Conservation (phyloP, 2,797 vertebrate genomes). For the Buceros bicornis region DNA sequence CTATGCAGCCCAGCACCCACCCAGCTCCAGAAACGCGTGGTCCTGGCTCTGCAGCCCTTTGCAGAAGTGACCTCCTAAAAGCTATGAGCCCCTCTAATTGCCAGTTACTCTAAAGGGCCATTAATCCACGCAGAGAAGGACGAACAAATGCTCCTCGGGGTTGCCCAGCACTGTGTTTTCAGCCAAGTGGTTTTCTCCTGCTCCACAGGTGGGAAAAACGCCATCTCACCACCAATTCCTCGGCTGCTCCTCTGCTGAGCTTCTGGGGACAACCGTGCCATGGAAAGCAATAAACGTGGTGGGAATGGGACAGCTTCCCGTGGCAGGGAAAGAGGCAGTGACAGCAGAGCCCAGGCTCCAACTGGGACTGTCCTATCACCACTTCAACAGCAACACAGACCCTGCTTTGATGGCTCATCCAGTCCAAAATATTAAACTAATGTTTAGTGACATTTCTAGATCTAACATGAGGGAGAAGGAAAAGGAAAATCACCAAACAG, state of each 20-base stretch:
- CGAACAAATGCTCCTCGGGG: not conserved
- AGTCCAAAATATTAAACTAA: not conserved
- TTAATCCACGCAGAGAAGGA: not conserved
- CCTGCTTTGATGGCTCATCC: not conserved
- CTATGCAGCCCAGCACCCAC: fast-evolving
- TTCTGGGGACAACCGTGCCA: fast-evolving
- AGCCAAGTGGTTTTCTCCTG: not conserved
- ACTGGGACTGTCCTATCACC: not conserved
- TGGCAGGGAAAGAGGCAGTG: not conserved
- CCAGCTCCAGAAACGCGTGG: fast-evolving
- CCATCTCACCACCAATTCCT: not conserved
- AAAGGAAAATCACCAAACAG: not conserved
- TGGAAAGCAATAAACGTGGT: fast-evolving
- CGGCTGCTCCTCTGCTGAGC: not conserved
- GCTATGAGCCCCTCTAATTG: not conserved
- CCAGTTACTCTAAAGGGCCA: not conserved
- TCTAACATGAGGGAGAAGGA: not conserved
- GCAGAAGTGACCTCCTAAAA: not conserved
- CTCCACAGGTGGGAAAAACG: fast-evolving
- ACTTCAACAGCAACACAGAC: not conserved
- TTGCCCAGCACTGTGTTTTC: not conserved
- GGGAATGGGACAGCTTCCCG: not conserved
- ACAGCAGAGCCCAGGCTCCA: not conserved
- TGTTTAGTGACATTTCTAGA: not conserved
- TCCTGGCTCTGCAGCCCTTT: not conserved